Evolutionary conservation across 1,140 invertebrate genomes (phyloP).

Genomic region (Battus philenor): DNA sequence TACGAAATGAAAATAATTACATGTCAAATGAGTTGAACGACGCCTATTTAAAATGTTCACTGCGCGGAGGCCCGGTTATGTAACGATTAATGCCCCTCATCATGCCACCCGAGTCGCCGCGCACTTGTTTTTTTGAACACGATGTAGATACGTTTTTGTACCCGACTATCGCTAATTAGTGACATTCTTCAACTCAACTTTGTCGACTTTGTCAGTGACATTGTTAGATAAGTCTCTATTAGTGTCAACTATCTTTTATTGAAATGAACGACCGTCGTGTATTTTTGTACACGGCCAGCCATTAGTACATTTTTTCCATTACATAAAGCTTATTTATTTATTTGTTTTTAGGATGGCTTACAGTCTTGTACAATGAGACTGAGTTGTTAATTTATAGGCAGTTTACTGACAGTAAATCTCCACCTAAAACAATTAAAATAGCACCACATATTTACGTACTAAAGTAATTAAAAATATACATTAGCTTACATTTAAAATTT

Average conservation of each 20-base stretch:
- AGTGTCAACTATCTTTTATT: background rate
- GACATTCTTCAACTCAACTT: conserved; percentile 1
- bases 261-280: conserved; percentile 2
- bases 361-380: no score
- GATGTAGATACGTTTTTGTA: conserved; percentile 4
- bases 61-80: conserved; percentile 15
- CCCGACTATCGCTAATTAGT: conserved; percentile 7
- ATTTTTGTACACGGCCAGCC: background rate
- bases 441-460: no score
- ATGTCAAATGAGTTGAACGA: conserved; percentile 51
- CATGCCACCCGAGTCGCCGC: conserved; percentile 14
- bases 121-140: conserved; percentile 12
- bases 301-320: background rate
- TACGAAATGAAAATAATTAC: conserved; percentile 46
- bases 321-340: background rate
- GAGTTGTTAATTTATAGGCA: no score
- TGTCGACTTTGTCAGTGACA: conserved; percentile 5
- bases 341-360: no score
- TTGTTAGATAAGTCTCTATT: conserved; percentile 4
- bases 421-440: no score
- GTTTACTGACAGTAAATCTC: no score
- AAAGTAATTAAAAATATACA: no score
- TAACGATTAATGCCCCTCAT: conserved; percentile 28
- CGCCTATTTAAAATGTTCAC: conserved; percentile 39
- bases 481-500: no score